Conservation (phyloP, 2,888 invertebrate genomes). For the Aspidiotus destructor region DNA sequence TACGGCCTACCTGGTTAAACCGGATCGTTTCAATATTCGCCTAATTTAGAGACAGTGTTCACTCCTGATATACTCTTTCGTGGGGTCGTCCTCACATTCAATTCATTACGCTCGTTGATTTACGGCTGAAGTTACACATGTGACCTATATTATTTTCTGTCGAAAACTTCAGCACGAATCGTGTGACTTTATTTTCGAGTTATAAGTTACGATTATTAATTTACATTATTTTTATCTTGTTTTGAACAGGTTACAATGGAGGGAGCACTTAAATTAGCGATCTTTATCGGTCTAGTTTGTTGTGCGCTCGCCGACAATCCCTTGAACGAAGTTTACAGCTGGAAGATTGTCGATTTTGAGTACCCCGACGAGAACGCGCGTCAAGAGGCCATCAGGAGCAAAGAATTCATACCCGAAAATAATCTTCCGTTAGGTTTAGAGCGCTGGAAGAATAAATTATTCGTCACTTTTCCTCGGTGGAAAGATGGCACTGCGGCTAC, state of each 20-base stretch:
- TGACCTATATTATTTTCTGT: too few species aligned
- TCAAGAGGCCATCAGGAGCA: constrained; percentile 51
- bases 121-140: too few species aligned
- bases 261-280: background rate
- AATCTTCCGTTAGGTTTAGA: constrained; percentile 63
- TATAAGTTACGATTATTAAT: too few species aligned
- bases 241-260: background rate
- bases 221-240: too few species aligned
- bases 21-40: too few species aligned
- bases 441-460: constrained; percentile 57
- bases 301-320: constrained; percentile 20
- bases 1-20: too few species aligned
- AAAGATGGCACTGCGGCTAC: constrained; percentile 60
- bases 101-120: too few species aligned
- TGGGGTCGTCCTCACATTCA: too few species aligned
- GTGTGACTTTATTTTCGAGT: too few species aligned
- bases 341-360: constrained; percentile 58
- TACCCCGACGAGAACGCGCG: constrained; percentile 55
- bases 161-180: too few species aligned
- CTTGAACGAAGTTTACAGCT: constrained; percentile 55
- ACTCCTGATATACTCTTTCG: too few species aligned
- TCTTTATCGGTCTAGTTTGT: constrained; percentile 6
- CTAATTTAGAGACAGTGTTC: too few species aligned
- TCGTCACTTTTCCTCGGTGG: constrained; percentile 57
- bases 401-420: constrained; percentile 53